Evolutionary conservation across 2,113 vertebrate genomes (phyloP).

Genomic region (Limanda limanda): DNA sequence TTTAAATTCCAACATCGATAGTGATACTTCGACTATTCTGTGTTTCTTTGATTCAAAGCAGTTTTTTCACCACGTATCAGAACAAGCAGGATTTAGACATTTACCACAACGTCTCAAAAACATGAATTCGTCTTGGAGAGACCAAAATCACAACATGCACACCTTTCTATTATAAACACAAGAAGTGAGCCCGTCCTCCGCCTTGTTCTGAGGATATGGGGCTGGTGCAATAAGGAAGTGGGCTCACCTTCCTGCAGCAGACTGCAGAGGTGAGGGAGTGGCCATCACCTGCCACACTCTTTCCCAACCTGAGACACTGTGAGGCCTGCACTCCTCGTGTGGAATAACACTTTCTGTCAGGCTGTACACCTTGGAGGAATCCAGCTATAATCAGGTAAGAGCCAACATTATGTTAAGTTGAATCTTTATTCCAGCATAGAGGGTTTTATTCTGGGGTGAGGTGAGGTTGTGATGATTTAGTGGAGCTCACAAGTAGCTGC

Average conservation of each 20-base stretch:
- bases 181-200: too few relatives aligned
- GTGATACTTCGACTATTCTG: neutral
- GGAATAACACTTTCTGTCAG: conserved; percentile 31
- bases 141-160: too few relatives aligned
- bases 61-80: neutral
- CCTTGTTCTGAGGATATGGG: neutral
- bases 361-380: neutral
- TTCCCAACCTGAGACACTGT: conserved; percentile 18
- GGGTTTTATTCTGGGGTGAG: neutral
- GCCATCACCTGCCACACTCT: conserved; percentile 60
- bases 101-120: too few relatives aligned
- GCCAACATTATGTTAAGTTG: neutral
- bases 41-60: neutral
- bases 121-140: too few relatives aligned
- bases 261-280: conserved; percentile 70
- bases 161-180: too few relatives aligned
- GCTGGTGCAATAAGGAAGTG: conserved; percentile 73
- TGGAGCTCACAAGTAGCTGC: neutral
- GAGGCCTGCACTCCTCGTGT: conserved; percentile 20
- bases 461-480: neutral
- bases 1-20: neutral
- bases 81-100: too few relatives aligned
- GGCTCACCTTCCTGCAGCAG: conserved; percentile 34
- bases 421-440: neutral
- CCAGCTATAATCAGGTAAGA: conserved; percentile 49